These are phyloP conservation scores for Harpegnathos saltator DNA, from an alignment of 1,140 invertebrate genomes.

Conservation along the genomic window DNA sequence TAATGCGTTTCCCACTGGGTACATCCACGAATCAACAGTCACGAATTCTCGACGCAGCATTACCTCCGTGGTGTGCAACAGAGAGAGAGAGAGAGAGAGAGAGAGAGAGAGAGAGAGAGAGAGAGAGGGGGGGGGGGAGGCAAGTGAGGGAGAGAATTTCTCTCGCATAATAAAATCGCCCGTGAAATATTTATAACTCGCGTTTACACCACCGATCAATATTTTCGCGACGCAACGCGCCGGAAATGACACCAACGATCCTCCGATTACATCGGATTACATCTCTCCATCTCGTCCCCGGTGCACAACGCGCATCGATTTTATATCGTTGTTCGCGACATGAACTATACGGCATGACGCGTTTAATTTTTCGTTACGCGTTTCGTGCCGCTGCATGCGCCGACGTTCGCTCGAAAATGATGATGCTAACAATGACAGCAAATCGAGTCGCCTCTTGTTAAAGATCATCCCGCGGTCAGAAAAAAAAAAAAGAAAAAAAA, in stretches of 20 bases:
- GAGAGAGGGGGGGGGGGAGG: neutral
- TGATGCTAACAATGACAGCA: too few species aligned
- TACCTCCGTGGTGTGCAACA: neutral
- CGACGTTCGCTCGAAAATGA: neutral
- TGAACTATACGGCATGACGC: neutral
- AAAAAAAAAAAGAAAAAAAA: too few species aligned
- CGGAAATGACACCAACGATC: slow-evolving; percentile 28
- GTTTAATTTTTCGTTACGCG: neutral
- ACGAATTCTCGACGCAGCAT: slow-evolving; percentile 48
- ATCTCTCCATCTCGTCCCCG: neutral
- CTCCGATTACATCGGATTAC: slow-evolving; percentile 19
- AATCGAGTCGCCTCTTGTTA: neutral
- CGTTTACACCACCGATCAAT: slow-evolving; percentile 31
- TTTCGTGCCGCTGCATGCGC: too few species aligned
- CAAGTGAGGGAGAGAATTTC: slow-evolving; percentile 7
- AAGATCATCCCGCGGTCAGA: neutral
- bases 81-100: neutral
- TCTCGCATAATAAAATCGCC: slow-evolving; percentile 51
- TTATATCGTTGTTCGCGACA: neutral
- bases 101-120: slow-evolving; percentile 7
- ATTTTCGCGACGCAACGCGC: slow-evolving; percentile 31
- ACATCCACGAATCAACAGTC: slow-evolving; percentile 58
- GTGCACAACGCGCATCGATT: slow-evolving; percentile 13
- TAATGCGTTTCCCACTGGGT: slow-evolving; percentile 52
- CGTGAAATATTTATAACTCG: slow-evolving; percentile 59